Evolutionary conservation across 1,140 invertebrate species (phyloP).

Genomic region (Chelonus insularis): DNA sequence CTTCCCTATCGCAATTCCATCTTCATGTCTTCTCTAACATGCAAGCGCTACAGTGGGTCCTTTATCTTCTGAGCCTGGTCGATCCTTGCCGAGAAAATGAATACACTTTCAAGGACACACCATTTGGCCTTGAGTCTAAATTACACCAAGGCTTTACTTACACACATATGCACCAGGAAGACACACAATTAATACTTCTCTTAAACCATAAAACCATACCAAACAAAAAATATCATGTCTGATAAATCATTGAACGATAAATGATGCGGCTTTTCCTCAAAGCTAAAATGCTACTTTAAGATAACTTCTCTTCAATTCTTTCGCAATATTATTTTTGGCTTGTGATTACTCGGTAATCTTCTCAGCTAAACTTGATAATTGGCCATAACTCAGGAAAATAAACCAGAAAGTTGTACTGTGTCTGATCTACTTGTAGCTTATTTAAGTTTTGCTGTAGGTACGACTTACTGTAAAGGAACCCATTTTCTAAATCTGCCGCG

Average conservation of each 20-base stretch:
- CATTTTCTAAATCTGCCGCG: background rate
- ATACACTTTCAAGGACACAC: slow-evolving; percentile 19
- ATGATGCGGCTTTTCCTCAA: background rate
- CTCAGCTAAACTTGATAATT: slow-evolving; percentile 32
- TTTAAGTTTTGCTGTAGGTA: background rate
- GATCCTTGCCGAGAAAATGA: slow-evolving; percentile 18
- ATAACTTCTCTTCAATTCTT: no score
- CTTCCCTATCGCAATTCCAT: slow-evolving; percentile 27
- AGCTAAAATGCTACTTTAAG: background rate
- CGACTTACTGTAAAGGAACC: background rate
- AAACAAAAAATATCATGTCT: background rate
- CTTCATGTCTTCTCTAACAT: slow-evolving; percentile 28
- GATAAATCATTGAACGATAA: background rate
- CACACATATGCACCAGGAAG: slow-evolving; percentile 4
- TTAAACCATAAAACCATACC: background rate
- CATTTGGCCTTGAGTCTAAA: slow-evolving; percentile 18
- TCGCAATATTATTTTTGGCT: background rate
- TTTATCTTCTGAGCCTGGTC: slow-evolving; percentile 26
- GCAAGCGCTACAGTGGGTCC: slow-evolving; percentile 26
- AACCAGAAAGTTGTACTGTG: background rate
- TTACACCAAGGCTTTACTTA: slow-evolving; percentile 15
- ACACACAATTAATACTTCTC: slow-evolving; percentile 1
- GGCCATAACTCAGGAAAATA: slow-evolving; percentile 41
- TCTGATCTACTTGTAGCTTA: no score
- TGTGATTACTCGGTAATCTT: background rate